phyloP scores from a whole-genome alignment of 2,888 invertebrate genomes.

The Hedya salicella region DNA sequence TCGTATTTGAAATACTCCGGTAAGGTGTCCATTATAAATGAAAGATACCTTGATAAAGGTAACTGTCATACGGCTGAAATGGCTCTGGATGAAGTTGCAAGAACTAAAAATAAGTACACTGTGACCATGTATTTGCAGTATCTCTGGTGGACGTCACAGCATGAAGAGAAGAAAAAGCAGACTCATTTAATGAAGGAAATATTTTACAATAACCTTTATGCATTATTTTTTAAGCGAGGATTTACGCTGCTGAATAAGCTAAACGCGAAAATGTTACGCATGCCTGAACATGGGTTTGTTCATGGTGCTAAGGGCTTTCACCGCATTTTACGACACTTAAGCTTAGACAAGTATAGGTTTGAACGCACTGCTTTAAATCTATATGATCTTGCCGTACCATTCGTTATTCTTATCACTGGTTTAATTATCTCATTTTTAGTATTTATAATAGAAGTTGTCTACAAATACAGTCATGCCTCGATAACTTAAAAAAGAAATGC shows the following conservation, averaged over 20 bases:
- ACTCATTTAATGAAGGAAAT: conserved; percentile 26
- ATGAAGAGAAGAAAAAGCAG: not conserved
- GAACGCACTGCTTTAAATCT: conserved; percentile 13
- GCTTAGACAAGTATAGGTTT: not conserved
- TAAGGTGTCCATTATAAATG: conserved; percentile 11
- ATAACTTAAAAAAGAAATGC: too few species aligned
- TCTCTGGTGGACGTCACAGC: conserved; percentile 12
- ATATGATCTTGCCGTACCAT: conserved; percentile 21
- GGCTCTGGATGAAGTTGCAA: conserved; percentile 28
- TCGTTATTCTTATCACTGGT: conserved; percentile 16
- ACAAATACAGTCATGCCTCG: not conserved
- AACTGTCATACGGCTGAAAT: conserved; percentile 30
- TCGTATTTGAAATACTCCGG: conserved; percentile 20
- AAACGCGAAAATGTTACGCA: conserved; percentile 5
- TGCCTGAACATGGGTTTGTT: conserved; percentile 32
- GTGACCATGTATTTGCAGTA: conserved; percentile 33
- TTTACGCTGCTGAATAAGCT: conserved; percentile 22
- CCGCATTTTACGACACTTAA: not conserved
- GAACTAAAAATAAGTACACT: conserved; percentile 23
- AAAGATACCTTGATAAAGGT: conserved; percentile 9
- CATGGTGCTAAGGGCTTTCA: conserved; percentile 6
- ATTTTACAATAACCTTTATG: conserved; percentile 25
- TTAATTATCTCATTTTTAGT: not conserved
- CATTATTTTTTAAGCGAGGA: conserved; percentile 34
- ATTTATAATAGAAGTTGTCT: conserved; percentile 25